A percentile compares a stretch with the other conserved stretches of the same genome.
phyloP scores from a whole-genome alignment of 2,888 invertebrate species.

The Ypsolopha sequella region DNA sequence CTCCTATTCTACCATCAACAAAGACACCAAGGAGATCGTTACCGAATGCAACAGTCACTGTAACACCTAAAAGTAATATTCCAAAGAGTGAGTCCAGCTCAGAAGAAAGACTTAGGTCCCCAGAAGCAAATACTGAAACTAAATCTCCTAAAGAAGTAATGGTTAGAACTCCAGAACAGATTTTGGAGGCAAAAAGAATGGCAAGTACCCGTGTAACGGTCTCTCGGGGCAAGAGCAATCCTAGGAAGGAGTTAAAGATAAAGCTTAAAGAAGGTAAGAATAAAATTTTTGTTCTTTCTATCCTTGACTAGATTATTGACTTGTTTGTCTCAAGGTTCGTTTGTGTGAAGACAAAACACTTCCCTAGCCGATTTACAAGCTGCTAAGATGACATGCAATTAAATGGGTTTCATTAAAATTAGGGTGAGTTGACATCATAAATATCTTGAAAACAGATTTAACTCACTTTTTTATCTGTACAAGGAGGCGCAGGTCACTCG shows the following conservation, averaged over 20 bases:
- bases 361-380: no score
- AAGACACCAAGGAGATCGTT: background rate
- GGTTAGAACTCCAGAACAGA: conserved; percentile 35
- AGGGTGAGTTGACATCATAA: no score
- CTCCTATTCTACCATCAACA: background rate
- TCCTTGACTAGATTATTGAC: no score
- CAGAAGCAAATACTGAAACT: conserved; percentile 15
- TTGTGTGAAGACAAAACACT: no score
- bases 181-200: conserved; percentile 28
- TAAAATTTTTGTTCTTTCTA: no score
- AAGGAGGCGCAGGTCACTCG: no score
- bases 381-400: no score
- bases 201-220: conserved; percentile 71
- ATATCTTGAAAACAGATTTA: no score
- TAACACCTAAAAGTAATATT: conserved; percentile 28
- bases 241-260: conserved; percentile 65
- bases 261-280: conserved; percentile 48
- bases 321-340: no score
- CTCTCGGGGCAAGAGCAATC: conserved; percentile 72
- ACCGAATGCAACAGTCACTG: background rate
- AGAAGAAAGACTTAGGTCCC: conserved; percentile 45
- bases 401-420: no score
- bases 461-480: no score
- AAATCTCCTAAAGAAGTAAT: background rate
- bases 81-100: conserved; percentile 51